Percentiles rank a stretch among this genome's conserved stretches.
Conservation (phyloP, 1,140 invertebrate genomes). For the Geopemphigus sp. region DNA sequence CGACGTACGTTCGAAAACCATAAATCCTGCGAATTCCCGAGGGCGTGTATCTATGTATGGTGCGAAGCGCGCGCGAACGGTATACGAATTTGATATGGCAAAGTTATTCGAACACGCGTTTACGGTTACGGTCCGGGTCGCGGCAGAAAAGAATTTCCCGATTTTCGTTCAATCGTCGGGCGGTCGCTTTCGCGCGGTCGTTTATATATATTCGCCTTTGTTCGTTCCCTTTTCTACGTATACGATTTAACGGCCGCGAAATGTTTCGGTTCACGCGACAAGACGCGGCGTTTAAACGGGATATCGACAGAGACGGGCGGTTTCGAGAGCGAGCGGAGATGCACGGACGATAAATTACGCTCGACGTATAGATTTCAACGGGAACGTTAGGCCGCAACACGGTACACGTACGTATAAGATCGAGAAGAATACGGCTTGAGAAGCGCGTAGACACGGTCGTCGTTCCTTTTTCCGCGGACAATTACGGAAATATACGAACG, state of each 20-base stretch:
- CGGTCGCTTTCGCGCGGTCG: neutral
- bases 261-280: neutral
- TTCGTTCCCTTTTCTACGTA: too few species aligned
- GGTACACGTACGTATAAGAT: neutral
- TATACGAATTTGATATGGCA: neutral
- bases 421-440: constrained; percentile 14
- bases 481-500: constrained; percentile 12
- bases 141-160: neutral
- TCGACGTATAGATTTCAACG: constrained; percentile 10
- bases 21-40: too few species aligned
- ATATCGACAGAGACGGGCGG: constrained; percentile 1
- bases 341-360: constrained; percentile 19
- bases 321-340: neutral
- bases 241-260: neutral
- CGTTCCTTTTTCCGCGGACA: constrained; percentile 21
- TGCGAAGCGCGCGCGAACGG: too few species aligned
- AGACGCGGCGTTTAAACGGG: neutral
- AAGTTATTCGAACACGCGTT: neutral
- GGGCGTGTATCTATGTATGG: too few species aligned
- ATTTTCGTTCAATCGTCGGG: neutral
- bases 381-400: constrained; percentile 3
- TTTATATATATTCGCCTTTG: too few species aligned
- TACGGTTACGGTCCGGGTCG: neutral
- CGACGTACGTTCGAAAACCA: too few species aligned
- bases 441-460: neutral